These are phyloP conservation scores for Melanotaenia parkinsoni DNA, from an alignment of 2,797 vertebrate species.

Conservation along the genomic window DNA sequence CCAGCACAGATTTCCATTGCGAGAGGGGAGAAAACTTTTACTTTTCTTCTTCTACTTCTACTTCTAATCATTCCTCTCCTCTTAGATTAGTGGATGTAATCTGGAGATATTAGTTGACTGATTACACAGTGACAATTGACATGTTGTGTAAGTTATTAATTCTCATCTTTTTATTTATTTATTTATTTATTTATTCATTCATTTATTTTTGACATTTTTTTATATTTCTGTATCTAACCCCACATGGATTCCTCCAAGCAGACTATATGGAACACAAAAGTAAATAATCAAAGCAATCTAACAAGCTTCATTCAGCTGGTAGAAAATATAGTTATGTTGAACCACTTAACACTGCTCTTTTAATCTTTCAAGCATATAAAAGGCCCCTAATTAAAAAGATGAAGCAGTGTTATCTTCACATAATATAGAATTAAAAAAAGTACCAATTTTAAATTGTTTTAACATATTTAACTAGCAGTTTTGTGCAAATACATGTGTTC, in stretches of 20 bases:
- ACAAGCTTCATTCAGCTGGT: neutral
- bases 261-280: neutral
- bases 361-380: no score
- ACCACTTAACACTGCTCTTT: no score
- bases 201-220: neutral
- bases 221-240: no score
- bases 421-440: no score
- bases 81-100: neutral
- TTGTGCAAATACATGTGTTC: no score
- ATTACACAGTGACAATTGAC: neutral
- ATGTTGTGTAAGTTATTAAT: neutral
- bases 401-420: neutral
- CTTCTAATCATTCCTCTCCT: neutral
- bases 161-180: neutral
- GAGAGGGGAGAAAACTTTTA: conserved; percentile 42
- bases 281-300: neutral
- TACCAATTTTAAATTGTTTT: no score
- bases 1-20: conserved; percentile 63
- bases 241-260: neutral
- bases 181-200: neutral
- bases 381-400: neutral
- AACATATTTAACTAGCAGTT: no score
- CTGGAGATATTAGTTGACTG: neutral
- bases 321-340: no score
- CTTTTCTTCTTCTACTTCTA: conserved; percentile 24